phyloP scores from a whole-genome alignment of 2,797 vertebrate genomes.

The Ptychadena robeensis region DNA sequence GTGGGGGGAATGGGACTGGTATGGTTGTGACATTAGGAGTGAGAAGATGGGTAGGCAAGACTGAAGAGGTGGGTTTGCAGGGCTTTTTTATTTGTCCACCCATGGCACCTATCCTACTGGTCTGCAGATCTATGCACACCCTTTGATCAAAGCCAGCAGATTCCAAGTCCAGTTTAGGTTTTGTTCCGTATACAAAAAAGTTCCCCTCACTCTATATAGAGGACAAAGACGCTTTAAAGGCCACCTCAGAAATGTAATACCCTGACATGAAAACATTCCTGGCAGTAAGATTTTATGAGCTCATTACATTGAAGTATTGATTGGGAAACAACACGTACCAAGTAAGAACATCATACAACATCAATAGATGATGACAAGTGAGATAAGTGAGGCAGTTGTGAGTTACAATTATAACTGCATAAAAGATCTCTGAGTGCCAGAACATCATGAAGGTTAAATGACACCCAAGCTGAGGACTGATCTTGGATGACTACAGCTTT shows the following conservation, averaged over 20 bases:
- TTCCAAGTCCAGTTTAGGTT: too few relatives aligned
- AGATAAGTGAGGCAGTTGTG: constrained; percentile 37
- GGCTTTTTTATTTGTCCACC: too few relatives aligned
- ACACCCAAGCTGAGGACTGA: not conserved
- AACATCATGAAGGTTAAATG: constrained; percentile 23
- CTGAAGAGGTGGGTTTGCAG: too few relatives aligned
- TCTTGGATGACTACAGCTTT: not conserved
- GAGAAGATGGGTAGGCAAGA: too few relatives aligned
- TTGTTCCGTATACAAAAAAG: too few relatives aligned
- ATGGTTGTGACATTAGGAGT: too few relatives aligned
- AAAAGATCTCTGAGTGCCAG: constrained; percentile 18
- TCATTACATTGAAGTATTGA: constrained; percentile 47
- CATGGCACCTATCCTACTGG: too few relatives aligned
- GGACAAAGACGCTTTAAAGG: not conserved
- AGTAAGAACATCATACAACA: constrained; percentile 37
- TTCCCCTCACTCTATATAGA: not conserved
- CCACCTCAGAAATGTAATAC: constrained; percentile 19
- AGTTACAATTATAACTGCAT: constrained; percentile 34
- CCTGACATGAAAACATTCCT: constrained; percentile 25
- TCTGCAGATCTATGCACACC: too few relatives aligned
- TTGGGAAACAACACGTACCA: constrained; percentile 44
- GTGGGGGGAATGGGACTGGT: too few relatives aligned
- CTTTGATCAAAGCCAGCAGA: too few relatives aligned
- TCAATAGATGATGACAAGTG: constrained; percentile 40
- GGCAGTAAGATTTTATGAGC: constrained; percentile 47